Conservation (phyloP, 92 coral and sea anemone species). For the Epizoanthus rinbou region DNA sequence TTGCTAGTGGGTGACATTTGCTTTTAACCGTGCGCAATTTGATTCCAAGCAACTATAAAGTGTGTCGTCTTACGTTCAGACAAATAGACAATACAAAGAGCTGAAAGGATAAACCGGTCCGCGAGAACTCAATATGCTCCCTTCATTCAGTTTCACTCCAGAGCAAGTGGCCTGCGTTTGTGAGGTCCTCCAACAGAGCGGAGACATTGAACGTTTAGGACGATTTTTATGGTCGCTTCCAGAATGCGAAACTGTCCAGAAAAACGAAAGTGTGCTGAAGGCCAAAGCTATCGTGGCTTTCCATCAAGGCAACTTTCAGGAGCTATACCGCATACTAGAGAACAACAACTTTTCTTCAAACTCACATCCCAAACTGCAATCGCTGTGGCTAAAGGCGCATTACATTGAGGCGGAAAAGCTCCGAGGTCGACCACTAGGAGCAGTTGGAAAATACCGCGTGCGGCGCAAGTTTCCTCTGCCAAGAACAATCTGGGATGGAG, state of each 20-base stretch:
- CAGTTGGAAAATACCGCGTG: slow-evolving; percentile 99
- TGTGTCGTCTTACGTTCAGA: slow-evolving; percentile 97
- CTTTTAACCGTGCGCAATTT: slow-evolving; percentile 95
- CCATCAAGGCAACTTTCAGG: slow-evolving; percentile 98
- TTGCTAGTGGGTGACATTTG: slow-evolving; percentile 87
- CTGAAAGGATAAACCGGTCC: slow-evolving; percentile 87
- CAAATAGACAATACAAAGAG: slow-evolving; percentile 94
- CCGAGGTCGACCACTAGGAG: slow-evolving; percentile 98
- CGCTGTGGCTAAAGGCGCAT: slow-evolving; percentile 99
- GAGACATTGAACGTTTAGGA: slow-evolving; percentile 98
- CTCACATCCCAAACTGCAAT: slow-evolving; percentile 97
- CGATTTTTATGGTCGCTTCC: slow-evolving; percentile 99
- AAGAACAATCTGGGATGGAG: slow-evolving; percentile 99
- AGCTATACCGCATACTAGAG: slow-evolving; percentile 97
- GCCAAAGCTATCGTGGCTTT: slow-evolving; percentile 97
- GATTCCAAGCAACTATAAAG: slow-evolving; percentile 98
- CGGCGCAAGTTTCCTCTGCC: slow-evolving; percentile 99
- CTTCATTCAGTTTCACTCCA: slow-evolving; percentile 99
- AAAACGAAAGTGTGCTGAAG: slow-evolving; percentile 97
- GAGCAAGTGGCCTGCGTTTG: slow-evolving; percentile 99
- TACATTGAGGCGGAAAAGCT: slow-evolving; percentile 99
- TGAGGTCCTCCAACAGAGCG: slow-evolving; percentile 98
- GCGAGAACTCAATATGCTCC: slow-evolving; percentile 83
- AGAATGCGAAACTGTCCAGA: slow-evolving; percentile 97
- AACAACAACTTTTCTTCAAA: slow-evolving; percentile 93